Evolutionary conservation across 2,113 vertebrate species (phyloP), one percentile per base, ranked within the genome.

Genomic region (Shinisaurus crocodilurus): DNA sequence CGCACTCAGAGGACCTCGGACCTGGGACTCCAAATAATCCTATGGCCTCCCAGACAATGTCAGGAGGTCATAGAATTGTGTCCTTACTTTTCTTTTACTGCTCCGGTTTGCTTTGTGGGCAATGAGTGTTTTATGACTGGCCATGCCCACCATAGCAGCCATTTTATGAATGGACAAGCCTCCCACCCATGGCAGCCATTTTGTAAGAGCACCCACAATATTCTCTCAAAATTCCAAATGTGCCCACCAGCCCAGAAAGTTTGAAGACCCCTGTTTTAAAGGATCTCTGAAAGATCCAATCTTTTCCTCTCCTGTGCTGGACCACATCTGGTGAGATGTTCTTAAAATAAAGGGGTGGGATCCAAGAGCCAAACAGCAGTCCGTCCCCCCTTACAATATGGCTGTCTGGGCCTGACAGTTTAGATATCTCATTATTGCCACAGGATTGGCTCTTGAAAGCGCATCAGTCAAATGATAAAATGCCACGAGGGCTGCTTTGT

Each of bases 381-480:
- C 7, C 54, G n/a, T n/a, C n/a, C 6, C 63, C 23, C n/a, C 37
- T 82, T 37, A 54, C 57, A 43, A 43, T 8, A 65, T 29, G 10
- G 8, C 6, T 76, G 50, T 18, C 79, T 84, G 27, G 6, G 13
- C 34, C 50, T 6, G 5, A 8, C 23, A 18, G 34, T 16, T 60
- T 67, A 25, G 9, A 50, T 80, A 67, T 23, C 20, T 37, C 87
- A 50, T 34, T 37, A 45, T 45, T 65, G 29, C 74, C 16, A 75
- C 29, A 48, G 48, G 16, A 65, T 27, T 63, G n/a, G 67, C 1
- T 25, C 15, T 48, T 13, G 74, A 57, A 25, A 85, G 84, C 83
- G 82, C 69, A 89, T 91, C 6, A 90, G 2, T 40, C 82, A 32
- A 77, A 7, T 88, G 34, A 88, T 25, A 67, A 10, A 65, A 84